Evolutionary conservation across 1,140 invertebrate species (phyloP).

Genomic region (Neodiprion virginianus): DNA sequence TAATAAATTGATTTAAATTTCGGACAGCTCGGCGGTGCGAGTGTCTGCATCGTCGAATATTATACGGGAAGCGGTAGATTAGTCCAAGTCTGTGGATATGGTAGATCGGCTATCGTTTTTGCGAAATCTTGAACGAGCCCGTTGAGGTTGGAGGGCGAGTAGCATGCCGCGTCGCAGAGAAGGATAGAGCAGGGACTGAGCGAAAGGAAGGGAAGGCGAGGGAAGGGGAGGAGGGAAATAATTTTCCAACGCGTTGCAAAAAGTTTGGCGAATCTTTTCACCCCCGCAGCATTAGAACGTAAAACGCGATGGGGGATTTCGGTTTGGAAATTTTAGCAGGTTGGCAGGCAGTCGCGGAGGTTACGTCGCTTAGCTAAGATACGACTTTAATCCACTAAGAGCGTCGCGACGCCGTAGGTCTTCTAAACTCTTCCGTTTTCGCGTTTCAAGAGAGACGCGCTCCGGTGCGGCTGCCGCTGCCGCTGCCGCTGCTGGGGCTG

Average conservation of each 20-base stretch:
- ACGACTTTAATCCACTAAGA: constrained; percentile 51
- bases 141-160: neutral
- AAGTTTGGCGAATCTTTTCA: neutral
- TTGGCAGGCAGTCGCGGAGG: constrained; percentile 13
- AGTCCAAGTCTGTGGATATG: neutral
- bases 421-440: constrained; percentile 36
- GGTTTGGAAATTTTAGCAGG: neutral
- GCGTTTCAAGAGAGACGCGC: constrained; percentile 36
- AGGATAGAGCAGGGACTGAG: neutral
- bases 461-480: neutral
- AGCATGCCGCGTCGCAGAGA: neutral
- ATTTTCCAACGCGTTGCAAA: neutral
- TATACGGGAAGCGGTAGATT: neutral
- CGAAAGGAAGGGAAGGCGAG: neutral
- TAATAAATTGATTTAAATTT: constrained; percentile 5
- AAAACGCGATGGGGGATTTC: neutral
- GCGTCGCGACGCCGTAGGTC: constrained; percentile 36
- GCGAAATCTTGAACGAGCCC: neutral
- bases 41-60: neutral
- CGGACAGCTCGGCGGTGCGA: too few species aligned
- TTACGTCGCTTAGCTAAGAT: constrained; percentile 26
- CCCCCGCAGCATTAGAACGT: too few species aligned
- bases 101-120: neutral
- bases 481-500: neutral
- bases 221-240: neutral